Evolutionary conservation across 1,140 invertebrate genomes (phyloP), one percentile per base, ranked within the genome.

Genomic region (Eubasilissa regina): DNA sequence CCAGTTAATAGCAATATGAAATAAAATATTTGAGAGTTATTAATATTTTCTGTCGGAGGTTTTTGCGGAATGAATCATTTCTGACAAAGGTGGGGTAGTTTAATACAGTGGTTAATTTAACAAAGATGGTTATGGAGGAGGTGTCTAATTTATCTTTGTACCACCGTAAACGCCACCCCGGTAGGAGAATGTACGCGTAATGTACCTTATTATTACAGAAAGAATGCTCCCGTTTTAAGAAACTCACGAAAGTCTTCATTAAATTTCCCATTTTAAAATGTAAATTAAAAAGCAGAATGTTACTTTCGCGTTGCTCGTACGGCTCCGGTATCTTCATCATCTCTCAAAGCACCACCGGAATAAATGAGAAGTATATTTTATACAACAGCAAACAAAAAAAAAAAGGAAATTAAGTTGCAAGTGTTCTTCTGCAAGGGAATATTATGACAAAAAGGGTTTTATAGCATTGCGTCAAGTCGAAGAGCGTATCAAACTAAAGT

Each of bases 231-330:
- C 68, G 43, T 78, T 78, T 73, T 58, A 62, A 73, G 68, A 62
- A 78, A 73, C 77, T 68, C 55, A 74, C 44, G 45, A 78, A 78
- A 60, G 55, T 78, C 77, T 78, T 78, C 55, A 73, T 78, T 78
- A 78, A 68, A 73, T 73, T 78, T 78, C 53, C 58, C 77, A 78
- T 78, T 78, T 78, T 74, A 78, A 78, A 78, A 78, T 78, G 77
- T 78, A 78, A 78, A 78, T 78, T 78, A 78, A 78, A 78, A 78
- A 62, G 56, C 77, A 64, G 68, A 78, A 74, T 78, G 77, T 74
- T 78, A 17, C 56, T 47, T 55, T 45, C 62, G 21, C 58, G 58
- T 72, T 58, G 47, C 19, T 43, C 25, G 25, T 47, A 70, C 3
- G 58, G 25, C 55, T 19, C 45, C 21, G 43, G 77, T 60, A 60